Percentiles rank a stretch among this genome's conserved stretches.
Conservation (phyloP, 2,888 invertebrate genomes). For the Auanema freiburgensis region DNA sequence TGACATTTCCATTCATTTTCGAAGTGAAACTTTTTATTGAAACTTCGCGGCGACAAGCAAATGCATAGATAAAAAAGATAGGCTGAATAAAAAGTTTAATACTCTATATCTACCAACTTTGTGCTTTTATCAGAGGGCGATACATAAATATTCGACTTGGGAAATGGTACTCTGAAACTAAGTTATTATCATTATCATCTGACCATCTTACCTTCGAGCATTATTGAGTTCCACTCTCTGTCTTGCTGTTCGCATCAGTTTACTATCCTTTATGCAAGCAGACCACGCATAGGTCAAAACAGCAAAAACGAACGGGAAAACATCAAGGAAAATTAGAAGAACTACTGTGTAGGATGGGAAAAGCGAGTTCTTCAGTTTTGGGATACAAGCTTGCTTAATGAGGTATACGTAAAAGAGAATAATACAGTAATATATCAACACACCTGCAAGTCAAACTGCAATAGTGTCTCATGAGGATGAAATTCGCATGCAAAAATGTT, state of each 20-base stretch:
- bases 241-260: conserved; percentile 45
- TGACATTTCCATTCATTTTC: not conserved
- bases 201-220: conserved; percentile 39
- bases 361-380: conserved; percentile 58
- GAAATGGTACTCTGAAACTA: conserved; percentile 40
- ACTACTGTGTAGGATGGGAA: conserved; percentile 56
- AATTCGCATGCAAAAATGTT: conserved; percentile 50
- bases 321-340: conserved; percentile 53
- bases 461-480: conserved; percentile 42
- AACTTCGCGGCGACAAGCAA: no score
- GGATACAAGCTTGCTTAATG: conserved; percentile 52
- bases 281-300: conserved; percentile 55
- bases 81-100: not conserved
- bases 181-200: not conserved
- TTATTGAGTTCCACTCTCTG: conserved; percentile 52
- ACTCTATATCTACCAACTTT: conserved; percentile 38
- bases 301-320: conserved; percentile 56
- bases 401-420: no score
- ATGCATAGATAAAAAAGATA: no score
- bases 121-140: conserved; percentile 28
- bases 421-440: not conserved
- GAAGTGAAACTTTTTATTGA: not conserved
- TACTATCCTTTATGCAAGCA: conserved; percentile 54
- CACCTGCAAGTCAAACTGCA: conserved; percentile 45
- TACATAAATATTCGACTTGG: conserved; percentile 30